Percentiles rank a stretch among this genome's conserved stretches.
These are phyloP conservation scores for Galerucella pusilla DNA, from an alignment of 2,888 invertebrate species.

Conservation along the genomic window DNA sequence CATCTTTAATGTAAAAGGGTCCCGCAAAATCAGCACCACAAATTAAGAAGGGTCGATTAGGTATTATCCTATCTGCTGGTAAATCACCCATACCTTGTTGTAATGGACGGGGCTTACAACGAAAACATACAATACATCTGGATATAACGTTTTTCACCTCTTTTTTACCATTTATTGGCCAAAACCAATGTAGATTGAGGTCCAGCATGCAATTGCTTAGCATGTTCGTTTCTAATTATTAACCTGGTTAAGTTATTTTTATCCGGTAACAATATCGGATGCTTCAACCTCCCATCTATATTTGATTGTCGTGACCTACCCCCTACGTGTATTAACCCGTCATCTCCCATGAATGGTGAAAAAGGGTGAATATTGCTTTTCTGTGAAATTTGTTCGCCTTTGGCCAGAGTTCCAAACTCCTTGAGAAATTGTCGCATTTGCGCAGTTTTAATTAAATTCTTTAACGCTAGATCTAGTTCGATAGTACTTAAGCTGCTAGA, in stretches of 20 bases:
- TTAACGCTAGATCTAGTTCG: not conserved
- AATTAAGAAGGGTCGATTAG: slow-evolving; percentile 38
- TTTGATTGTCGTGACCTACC: slow-evolving; percentile 38
- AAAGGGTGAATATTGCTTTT: slow-evolving; percentile 32
- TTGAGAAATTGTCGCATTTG: not conserved
- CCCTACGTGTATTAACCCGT: slow-evolving; percentile 40
- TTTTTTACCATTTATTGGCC: slow-evolving; percentile 35
- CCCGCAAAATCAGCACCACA: slow-evolving; percentile 44
- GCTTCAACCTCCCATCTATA: slow-evolving; percentile 29
- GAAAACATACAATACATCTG: slow-evolving; percentile 41
- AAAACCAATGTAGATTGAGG: slow-evolving; percentile 40
- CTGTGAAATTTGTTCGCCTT: slow-evolving; percentile 4
- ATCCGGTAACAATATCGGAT: slow-evolving; percentile 38
- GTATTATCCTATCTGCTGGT: slow-evolving; percentile 37
- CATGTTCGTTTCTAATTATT: too few relatives aligned
- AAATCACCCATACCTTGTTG: slow-evolving; percentile 41
- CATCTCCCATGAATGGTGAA: slow-evolving; percentile 37
- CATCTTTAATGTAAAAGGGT: slow-evolving; percentile 40
- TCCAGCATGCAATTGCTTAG: slow-evolving; percentile 35
- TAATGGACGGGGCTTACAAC: slow-evolving; percentile 22
- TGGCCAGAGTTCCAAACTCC: slow-evolving; percentile 2
- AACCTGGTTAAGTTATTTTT: slow-evolving; percentile 21
- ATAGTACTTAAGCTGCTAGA: not conserved
- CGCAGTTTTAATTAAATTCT: not conserved
- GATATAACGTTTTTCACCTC: slow-evolving; percentile 29